Evolutionary conservation across 1,140 invertebrate species (phyloP), one percentile per base, ranked within the genome.

Genomic region (Lerema accius): DNA sequence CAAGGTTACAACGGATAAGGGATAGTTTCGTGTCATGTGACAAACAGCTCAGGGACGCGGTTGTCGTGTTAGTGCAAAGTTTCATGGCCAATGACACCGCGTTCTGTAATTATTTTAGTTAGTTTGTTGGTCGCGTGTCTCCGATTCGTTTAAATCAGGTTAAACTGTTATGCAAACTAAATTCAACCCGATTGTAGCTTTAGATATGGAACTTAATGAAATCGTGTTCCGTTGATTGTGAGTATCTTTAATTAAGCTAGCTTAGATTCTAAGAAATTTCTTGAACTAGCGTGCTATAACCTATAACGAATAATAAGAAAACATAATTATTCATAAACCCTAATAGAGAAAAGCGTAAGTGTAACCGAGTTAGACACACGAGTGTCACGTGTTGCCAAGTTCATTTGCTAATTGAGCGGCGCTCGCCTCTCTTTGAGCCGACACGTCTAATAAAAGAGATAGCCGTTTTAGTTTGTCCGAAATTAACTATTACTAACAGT

Each of bases 341-440:
- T 59, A 63, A 55, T 53, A 37, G 59, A 46, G n/a, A 48, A 62
- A 51, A 62, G 60, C 55, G 65, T 64, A 61, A 61, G 55, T n/a
- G n/a, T n/a, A n/a, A n/a, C n/a, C 32, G 32, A 53, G 39, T 35
- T 43, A 51, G 26, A 62, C 55, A 71, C 59, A 35, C 39, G 37
- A 28, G 28, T 55, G 51, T 61, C 60, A 65, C 48, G 58, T 67
- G 55, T 65, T 63, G n/a, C 65, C 67, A 66, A 73, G 64, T 69
- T 71, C 64, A 75, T 75, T 73, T 71, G 43, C 64, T 73, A 76
- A 78, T 78, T 75, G 70, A 67, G 51, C 66, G 49, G 11, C 60
- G 23, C 60, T 53, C 42, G 40, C 26, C 19, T 37, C 28, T 32
- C 35, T 37, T 37, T 37, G 35, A 37, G n/a, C 7, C 10, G n/a